A percentile compares a stretch with the other conserved stretches of the same genome.
phyloP scores from a whole-genome alignment of 2,797 vertebrate species.

The Siniperca obscura region DNA sequence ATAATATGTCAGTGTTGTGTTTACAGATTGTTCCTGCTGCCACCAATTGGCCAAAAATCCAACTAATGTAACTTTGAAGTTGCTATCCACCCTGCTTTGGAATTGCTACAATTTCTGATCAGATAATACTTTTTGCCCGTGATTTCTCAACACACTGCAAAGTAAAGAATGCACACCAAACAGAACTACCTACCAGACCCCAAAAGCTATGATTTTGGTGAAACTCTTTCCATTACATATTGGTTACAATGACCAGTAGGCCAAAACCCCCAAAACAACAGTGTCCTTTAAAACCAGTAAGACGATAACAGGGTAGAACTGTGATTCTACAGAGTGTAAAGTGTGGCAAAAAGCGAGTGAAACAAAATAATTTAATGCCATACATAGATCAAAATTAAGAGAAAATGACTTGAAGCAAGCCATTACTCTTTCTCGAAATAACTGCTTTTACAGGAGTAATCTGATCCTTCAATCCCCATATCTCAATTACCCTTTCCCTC shows the following conservation, averaged over 20 bases:
- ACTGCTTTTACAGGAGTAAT: constrained; percentile 73
- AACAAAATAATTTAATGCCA: constrained; percentile 19
- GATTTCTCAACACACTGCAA: neutral
- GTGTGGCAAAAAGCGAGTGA: neutral
- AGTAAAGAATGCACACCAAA: neutral
- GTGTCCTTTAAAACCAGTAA: neutral
- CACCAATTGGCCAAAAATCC: neutral
- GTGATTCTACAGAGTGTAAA: neutral
- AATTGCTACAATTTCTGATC: neutral
- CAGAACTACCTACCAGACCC: neutral
- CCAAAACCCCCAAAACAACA: neutral
- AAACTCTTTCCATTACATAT: neutral
- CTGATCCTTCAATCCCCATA: constrained; percentile 67
- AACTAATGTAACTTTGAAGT: neutral
- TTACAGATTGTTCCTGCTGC: neutral
- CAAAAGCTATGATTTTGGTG: neutral
- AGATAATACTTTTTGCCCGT: neutral
- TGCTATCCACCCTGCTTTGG: neutral
- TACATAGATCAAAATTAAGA: constrained; percentile 46
- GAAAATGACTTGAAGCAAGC: constrained; percentile 28
- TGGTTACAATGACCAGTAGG: neutral
- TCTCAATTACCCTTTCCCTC: constrained; percentile 71
- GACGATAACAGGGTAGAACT: neutral
- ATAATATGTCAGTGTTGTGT: neutral
- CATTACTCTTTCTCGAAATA: constrained; percentile 60